Conservation (phyloP, 2,888 invertebrate species). For the Sicus ferrugineus region DNA sequence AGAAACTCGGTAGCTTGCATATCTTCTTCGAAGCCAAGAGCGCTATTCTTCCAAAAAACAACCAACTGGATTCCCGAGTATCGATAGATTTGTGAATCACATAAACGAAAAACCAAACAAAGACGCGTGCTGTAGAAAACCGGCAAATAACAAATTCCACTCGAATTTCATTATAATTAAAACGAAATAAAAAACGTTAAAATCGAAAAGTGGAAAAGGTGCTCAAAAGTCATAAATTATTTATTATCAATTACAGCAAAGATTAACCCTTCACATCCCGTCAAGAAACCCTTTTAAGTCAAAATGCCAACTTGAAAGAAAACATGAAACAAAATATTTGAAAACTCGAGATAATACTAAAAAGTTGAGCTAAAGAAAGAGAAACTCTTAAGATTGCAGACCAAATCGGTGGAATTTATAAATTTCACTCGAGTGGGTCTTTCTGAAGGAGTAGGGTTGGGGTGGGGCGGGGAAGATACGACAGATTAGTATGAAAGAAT, state of each 20-base stretch:
- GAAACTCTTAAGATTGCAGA: background rate
- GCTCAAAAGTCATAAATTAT: slow-evolving; percentile 29
- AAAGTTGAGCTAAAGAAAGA: slow-evolving; percentile 3
- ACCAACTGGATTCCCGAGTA: too few species aligned
- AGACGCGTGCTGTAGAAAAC: background rate
- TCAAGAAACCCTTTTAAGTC: slow-evolving; percentile 4
- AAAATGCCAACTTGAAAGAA: background rate
- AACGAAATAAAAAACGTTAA: too few species aligned
- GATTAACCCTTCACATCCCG: slow-evolving; percentile 17
- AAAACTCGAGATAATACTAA: background rate
- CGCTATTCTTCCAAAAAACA: too few species aligned
- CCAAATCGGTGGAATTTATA: background rate
- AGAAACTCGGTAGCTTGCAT: too few species aligned
- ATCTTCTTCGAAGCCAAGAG: too few species aligned
- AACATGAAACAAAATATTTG: background rate
- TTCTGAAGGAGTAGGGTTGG: too few species aligned
- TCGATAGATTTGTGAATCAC: too few species aligned
- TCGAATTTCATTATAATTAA: slow-evolving; percentile 4
- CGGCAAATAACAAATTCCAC: background rate
- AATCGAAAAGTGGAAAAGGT: too few species aligned
- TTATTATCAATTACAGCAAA: slow-evolving; percentile 30
- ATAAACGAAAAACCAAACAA: background rate
- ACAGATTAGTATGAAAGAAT: too few species aligned
- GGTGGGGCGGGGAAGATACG: background rate
- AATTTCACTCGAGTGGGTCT: background rate